Percentiles rank a stretch among this genome's conserved stretches.
phyloP scores from a whole-genome alignment of 92 coral and sea anemone genomes.

The Diadumene lineata region DNA sequence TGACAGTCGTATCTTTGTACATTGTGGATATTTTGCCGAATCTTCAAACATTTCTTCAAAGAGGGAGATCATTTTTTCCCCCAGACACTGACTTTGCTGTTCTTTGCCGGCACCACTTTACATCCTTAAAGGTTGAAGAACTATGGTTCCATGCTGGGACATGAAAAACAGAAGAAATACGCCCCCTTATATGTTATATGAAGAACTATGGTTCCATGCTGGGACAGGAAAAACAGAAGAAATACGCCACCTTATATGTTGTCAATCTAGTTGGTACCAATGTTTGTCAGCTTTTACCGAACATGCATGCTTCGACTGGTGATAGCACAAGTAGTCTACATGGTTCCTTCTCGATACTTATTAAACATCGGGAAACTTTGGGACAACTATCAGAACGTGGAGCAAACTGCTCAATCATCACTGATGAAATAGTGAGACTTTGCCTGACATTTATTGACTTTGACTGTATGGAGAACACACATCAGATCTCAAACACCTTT shows the following conservation, averaged over 20 bases:
- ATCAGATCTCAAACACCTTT: neutral
- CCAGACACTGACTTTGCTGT: slow-evolving; percentile 64
- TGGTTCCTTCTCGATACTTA: neutral
- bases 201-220: no score
- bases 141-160: no score
- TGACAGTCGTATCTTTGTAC: slow-evolving; percentile 51
- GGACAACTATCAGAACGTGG: neutral
- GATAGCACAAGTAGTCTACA: slow-evolving; percentile 5
- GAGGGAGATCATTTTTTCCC: slow-evolving; percentile 54
- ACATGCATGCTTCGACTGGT: slow-evolving; percentile 8
- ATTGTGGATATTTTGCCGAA: slow-evolving; percentile 37
- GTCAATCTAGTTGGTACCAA: neutral
- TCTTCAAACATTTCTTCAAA: neutral
- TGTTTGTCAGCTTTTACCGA: slow-evolving; percentile 4
- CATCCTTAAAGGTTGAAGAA: no score
- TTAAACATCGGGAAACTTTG: neutral
- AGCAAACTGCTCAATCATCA: neutral
- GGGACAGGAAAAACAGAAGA: no score
- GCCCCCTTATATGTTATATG: neutral
- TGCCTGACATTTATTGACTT: slow-evolving; percentile 7
- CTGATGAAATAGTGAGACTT: no score
- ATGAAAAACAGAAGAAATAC: neutral
- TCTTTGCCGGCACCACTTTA: no score
- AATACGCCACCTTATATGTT: no score
- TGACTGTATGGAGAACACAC: neutral